Base-by-base conservation (phyloP, 2,113 vertebrate species). In the Sinocyclocheilus rhinocerous region DNA sequence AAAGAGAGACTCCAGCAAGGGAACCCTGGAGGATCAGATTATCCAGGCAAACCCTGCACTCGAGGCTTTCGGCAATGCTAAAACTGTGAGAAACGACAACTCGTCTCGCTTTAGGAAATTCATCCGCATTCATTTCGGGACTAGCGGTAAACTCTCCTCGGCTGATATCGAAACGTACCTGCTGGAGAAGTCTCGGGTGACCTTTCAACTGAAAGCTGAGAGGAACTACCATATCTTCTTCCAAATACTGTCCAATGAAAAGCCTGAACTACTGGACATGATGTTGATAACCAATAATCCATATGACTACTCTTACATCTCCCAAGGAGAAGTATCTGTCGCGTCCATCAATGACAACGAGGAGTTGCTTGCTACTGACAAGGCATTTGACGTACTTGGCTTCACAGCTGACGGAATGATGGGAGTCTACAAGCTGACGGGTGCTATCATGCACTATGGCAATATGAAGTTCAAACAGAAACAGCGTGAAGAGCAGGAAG, bases 221-320 rank as follows among this genome's bases (percentile, higher is more conserved):
- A 95, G 97, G 75, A 95, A 97, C 87, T 99, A 98, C 88, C 97
- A 99, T 88, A 97, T 99, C 91, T 99, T 96, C 92, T 99, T 97
- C 89, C 97, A 99, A 95, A 99, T 99, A 85, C 92, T 98, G 90
- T 97, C 97, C 92, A 98, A 98, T 52, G 95, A 97, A 91, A 99
- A 98, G 90, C 97, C 97, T 1, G 97, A 99, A 87, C 93, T 98
- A 9, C 90, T 99, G 87, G 95, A 95, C 83, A 90, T 95, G 93
- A 85, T 95, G 79, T 92, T 99, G 84, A 86, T 98, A 90, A 99
- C 97, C 48, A 98, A 95, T 93, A 99, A 99, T 88, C 97, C 97
- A 1, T 98, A 98, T 0, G 97, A 98, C 94, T 98, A 98, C 78
- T 91, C 93, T 63, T 98, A 95, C 89, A 94, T 98, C 91, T 98